A percentile compares a stretch with the other conserved stretches of the same genome.
phyloP scores from a whole-genome alignment of 2,113 vertebrate species.

The Amazona vittata region DNA sequence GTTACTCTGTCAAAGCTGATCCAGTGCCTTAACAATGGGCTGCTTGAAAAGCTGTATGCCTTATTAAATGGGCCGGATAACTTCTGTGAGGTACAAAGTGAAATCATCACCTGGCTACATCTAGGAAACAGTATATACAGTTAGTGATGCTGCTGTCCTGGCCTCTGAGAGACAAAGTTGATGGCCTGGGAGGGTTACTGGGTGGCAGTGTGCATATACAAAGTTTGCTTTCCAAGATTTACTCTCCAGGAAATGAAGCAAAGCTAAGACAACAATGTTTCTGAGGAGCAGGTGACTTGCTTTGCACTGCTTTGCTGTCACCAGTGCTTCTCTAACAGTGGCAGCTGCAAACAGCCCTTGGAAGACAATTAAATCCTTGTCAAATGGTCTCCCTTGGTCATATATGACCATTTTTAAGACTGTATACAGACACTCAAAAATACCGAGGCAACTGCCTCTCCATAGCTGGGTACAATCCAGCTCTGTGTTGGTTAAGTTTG shows the following conservation, averaged over 20 bases:
- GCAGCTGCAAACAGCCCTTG: not conserved
- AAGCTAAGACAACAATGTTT: not conserved
- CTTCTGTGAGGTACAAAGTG: not conserved
- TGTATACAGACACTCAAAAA: not conserved
- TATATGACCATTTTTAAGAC: not conserved
- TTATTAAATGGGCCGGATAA: not conserved
- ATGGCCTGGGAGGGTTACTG: not conserved
- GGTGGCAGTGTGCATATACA: not conserved
- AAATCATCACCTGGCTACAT: not conserved
- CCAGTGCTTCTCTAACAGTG: not conserved
- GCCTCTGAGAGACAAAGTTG: not conserved
- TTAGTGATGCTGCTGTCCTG: not conserved
- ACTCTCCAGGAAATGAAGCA: not conserved
- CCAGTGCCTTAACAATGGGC: not conserved
- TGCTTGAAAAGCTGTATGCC: not conserved
- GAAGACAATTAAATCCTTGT: slow-evolving; percentile 7
- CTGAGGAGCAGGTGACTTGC: not conserved
- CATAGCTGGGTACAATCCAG: not conserved
- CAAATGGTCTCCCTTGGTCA: not conserved
- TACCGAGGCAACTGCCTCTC: not conserved
- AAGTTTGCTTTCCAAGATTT: not conserved
- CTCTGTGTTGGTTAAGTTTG: not conserved
- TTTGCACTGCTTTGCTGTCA: rapidly evolving
- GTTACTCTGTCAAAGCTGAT: not conserved
- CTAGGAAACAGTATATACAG: not conserved